These are phyloP conservation scores for Orgyia antiqua DNA, from an alignment of 2,888 invertebrate genomes.

Conservation along the genomic window DNA sequence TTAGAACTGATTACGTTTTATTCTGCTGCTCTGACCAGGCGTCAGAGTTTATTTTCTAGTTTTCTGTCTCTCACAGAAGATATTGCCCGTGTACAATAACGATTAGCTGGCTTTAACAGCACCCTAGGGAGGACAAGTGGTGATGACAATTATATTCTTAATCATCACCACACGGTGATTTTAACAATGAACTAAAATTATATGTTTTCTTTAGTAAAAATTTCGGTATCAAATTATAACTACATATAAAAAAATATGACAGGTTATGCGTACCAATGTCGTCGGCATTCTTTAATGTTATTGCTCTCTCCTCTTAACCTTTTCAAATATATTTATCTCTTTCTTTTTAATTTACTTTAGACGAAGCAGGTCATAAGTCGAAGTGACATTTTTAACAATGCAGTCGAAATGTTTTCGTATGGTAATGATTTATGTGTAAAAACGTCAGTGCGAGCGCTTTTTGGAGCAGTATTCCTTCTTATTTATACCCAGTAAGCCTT, in stretches of 20 bases:
- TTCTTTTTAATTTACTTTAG: conserved; percentile 67
- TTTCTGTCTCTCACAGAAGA: too few species aligned
- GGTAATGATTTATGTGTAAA: conserved; percentile 75
- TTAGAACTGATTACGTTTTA: too few species aligned
- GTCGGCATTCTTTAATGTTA: conserved; percentile 63
- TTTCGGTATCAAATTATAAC: too few species aligned
- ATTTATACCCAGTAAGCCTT: conserved; percentile 52
- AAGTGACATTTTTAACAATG: conserved; percentile 76
- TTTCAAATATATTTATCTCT: conserved; percentile 41
- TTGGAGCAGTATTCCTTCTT: conserved; percentile 53
- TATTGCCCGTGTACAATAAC: too few species aligned
- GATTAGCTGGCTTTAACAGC: too few species aligned
- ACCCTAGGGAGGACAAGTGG: too few species aligned
- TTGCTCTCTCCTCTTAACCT: conserved; percentile 41
- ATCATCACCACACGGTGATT: too few species aligned
- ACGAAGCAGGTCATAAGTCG: conserved; percentile 74
- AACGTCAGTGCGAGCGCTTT: conserved; percentile 55
- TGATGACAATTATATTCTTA: too few species aligned
- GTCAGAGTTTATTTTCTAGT: too few species aligned
- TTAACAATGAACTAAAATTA: too few species aligned
- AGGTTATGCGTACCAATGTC: conserved; percentile 28
- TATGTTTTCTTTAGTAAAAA: too few species aligned
- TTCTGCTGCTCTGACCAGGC: too few species aligned
- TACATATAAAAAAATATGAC: conserved; percentile 23
- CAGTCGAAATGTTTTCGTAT: conserved; percentile 75